Conservation (phyloP, 2,113 vertebrate genomes). For the Dinomys branickii region DNA sequence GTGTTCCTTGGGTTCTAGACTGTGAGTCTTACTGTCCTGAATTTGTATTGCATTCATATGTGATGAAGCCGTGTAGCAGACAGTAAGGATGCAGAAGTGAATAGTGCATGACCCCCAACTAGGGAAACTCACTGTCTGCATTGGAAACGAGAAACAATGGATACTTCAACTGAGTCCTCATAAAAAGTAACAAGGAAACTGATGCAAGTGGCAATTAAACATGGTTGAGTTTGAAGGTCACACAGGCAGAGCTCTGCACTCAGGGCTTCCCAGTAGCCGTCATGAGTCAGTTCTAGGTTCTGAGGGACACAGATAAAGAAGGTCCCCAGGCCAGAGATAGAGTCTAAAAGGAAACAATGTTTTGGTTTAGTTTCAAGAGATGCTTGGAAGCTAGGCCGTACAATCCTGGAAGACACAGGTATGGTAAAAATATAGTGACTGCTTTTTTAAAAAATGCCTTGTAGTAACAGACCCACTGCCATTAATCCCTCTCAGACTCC, state of each 20-base stretch:
- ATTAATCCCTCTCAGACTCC: not conserved
- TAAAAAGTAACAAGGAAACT: not conserved
- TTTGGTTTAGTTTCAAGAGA: not conserved
- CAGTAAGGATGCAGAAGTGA: not conserved
- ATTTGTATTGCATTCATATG: not conserved
- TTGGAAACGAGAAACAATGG: slow-evolving; percentile 31
- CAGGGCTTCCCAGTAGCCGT: not conserved
- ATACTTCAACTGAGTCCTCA: not conserved
- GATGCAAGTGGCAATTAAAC: not conserved
- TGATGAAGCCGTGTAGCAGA: not conserved
- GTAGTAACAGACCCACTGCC: not conserved
- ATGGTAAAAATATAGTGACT: not conserved
- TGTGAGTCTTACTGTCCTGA: not conserved
- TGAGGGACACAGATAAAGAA: not conserved
- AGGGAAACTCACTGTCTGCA: not conserved
- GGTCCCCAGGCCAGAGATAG: too few species aligned
- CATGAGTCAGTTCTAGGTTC: not conserved
- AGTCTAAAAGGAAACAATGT: not conserved
- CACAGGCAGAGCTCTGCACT: not conserved
- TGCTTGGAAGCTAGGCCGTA: not conserved
- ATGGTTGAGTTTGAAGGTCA: not conserved
- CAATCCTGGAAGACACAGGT: not conserved
- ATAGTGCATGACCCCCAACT: not conserved
- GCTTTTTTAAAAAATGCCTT: not conserved
- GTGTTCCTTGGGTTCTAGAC: not conserved